phyloP scores from a whole-genome alignment of 2,888 invertebrate species.

The Dione juno region DNA sequence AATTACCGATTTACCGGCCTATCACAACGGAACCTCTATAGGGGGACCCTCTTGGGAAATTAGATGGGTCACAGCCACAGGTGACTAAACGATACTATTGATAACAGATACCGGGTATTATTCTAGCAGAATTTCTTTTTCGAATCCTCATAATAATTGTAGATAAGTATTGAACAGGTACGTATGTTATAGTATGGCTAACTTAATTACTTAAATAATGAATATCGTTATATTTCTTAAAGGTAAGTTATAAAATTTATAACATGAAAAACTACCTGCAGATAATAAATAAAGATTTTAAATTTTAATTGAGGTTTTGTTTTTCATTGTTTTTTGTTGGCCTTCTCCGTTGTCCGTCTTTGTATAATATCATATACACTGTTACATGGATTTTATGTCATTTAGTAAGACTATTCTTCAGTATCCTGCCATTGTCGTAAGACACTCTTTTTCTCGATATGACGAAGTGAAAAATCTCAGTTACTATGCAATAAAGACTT shows the following conservation, averaged over 20 bases:
- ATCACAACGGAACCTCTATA: constrained; percentile 38
- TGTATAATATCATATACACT: background rate
- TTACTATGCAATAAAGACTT: background rate
- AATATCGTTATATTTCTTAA: no score
- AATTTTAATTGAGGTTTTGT: no score
- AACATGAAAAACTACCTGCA: no score
- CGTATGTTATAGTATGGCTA: background rate
- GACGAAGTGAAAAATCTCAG: background rate
- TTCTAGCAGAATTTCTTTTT: no score
- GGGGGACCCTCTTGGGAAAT: constrained; percentile 44
- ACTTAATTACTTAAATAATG: no score
- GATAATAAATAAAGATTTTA: no score
- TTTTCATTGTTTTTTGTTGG: no score
- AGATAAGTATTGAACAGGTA: background rate
- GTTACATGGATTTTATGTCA: background rate
- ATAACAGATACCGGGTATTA: background rate
- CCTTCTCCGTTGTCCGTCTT: no score
- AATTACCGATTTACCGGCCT: constrained; percentile 41
- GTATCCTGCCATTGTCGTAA: background rate
- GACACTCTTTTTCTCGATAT: background rate
- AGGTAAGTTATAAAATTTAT: no score
- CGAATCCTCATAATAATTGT: background rate
- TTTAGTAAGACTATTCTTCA: background rate
- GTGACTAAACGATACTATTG: constrained; percentile 19
- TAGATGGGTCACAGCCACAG: constrained; percentile 24